Base-by-base conservation (phyloP, 2,888 invertebrate species). In the Buathra laborator region DNA sequence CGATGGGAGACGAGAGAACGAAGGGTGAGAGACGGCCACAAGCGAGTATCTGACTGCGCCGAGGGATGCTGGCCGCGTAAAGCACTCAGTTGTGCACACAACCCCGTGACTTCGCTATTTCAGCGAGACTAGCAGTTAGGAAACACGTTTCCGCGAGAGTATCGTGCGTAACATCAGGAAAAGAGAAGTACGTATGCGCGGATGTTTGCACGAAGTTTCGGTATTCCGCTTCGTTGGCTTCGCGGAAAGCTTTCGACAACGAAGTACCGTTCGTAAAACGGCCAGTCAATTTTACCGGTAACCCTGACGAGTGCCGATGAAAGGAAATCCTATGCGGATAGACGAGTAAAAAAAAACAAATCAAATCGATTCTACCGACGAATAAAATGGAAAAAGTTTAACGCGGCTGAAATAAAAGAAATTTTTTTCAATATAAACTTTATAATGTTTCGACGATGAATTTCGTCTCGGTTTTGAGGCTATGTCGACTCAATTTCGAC, bases 1-100 rank as follows among this genome's bases (percentile, higher is more conserved):
- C 44, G 19, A 46, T 32, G 59, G 12, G 24, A 46, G 44, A 5
- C 29, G 19, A 48, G 29, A 19, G 14, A 44, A 12, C 9, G 46
- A 59, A 72, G 48, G 46, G 14, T 24, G 19, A 56, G 46, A 44
- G 16, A 67, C 10, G 53, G 14, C 53, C 24, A 43, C 19, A 59
- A 76, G 24, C 29, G 29, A 5, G 37, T 37, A 37, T 37, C 51
- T 9, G 46, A 68, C 44, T 59, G 75, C n/a, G 68, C 32, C 14
- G 56, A 32, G 32, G 46, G n/a, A 19, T 48, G 77, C 66, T 59
- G 74, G 29, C 51, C 37, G 75, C n/a, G 48, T 46, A 62, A 80
- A 72, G 71, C 72, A 71, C 81, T 84, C 74, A 24, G 59, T 84
- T 79, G 75, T 71, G 76, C 75, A 79, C 70, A 81, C 81, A 86